Base-by-base conservation (phyloP, 2,113 vertebrate genomes). In the Oryzias celebensis region DNA sequence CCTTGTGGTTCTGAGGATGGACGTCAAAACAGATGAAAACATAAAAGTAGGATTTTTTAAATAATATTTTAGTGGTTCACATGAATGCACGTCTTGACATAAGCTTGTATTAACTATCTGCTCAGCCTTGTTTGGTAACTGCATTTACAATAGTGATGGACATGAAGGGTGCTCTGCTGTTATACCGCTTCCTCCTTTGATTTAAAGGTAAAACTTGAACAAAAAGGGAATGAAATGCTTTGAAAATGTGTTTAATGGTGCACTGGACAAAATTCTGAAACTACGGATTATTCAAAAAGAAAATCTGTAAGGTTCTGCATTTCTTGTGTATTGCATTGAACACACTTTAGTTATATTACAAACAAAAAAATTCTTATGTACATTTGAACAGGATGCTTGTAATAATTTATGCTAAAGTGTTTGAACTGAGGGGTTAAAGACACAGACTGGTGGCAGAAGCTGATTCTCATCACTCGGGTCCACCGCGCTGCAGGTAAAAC, bases 401-500 rank as follows among this genome's bases (percentile, higher is more conserved):
- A 74, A 81, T 75, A 67, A 18, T 87, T 80, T 85, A 85, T 88
- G 85, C 63, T 85, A 68, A 20, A 64, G 24, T 78, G 80, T 74
- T 73, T 80, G 72, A 73, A 71, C 71, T 61, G 68, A 85, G 49
- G 22, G 74, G 72, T 45, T 74, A 62, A 52, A 75, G 50, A 62
- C 63, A 54, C 81, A 55, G 57, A 71, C 71, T 62, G 77, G 71
- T 47, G 73, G 62, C 42, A 60, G 64, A 20, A 62, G 18, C 52
- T 2, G 13, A 18, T 45, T 59, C 24, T 4, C 1, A 43, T 93
- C 84, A 93, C 69, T 93, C 92, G 17, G 92, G 91, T 73, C 92
- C 92, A 4, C 92, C 91, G 5, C 88, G 91, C 92, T 92, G 87
- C 23, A 49, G 41, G 23, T 61, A 61, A 73, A 43, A 75, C 4